Base-by-base conservation (phyloP, 2,888 invertebrate species). In the Galerucella nymphaeae region DNA sequence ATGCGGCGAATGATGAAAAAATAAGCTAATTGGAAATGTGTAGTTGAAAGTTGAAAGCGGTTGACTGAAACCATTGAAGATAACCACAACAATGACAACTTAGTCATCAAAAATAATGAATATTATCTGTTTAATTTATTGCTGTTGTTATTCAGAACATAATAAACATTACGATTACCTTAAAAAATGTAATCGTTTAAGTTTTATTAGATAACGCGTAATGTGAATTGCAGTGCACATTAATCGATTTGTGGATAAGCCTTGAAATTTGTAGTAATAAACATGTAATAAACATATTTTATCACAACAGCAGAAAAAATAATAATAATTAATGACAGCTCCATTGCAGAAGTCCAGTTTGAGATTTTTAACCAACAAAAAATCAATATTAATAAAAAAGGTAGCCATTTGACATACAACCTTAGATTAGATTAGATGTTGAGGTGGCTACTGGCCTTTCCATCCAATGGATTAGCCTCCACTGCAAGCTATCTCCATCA, bases 51-150 rank as follows among this genome's bases (percentile, higher is more conserved):
- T 50, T 50, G 50, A 14, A 16, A 0, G 8, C 16, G n/a, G 14
- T 50, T 16, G 16, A 50, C 0, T 14, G 16, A 16, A 50, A 50
- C 8, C 14, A 50, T 50, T 50, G 16, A 16, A 16, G 50, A 50
- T 50, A 50, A 50, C 50, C 50, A 16, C 50, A 50, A 50, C 50
- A 50, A 50, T 50, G 50, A 50, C 16, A 50, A 50, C n/a, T 50
- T 16, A 50, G 50, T 50, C 50, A 50, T 50, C 50, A 50, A 50
- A 50, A n/a, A 50, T 50, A 50, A 50, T 9, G 50, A 50, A 50
- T 16, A 14, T 50, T 50, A 50, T 50, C 50, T 8, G 45, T 45
- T 45, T 45, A 8, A 50, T 16, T 50, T 50, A 50, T 50, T 50
- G 50, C 16, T 50, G 14, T 50, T 50, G 50, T 50, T 5, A 50